Percentiles rank a stretch among this genome's conserved stretches.
phyloP scores from a whole-genome alignment of 2,888 invertebrate species.

The Melikaiella ostensackeni region DNA sequence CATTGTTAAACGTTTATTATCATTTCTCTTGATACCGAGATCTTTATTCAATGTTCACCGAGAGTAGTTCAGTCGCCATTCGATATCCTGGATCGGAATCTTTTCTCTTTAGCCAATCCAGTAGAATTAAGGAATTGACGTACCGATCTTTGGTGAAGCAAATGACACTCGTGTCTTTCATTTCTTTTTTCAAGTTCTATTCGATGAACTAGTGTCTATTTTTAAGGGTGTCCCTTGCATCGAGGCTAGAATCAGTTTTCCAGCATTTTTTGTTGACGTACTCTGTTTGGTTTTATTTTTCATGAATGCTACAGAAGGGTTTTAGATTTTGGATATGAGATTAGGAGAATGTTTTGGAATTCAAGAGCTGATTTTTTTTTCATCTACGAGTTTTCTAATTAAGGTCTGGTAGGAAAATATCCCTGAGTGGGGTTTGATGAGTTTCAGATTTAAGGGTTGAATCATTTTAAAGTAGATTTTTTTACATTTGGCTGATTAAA shows the following conservation, averaged over 20 bases:
- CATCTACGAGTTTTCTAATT: neutral
- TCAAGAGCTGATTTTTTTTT: neutral
- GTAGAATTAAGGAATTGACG: neutral
- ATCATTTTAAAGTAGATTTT: neutral
- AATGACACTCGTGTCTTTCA: neutral
- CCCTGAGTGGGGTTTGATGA: neutral
- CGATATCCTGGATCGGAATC: neutral
- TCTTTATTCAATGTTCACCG: constrained; percentile 4
- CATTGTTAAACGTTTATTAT: neutral
- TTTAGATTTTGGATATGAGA: neutral
- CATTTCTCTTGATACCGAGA: neutral
- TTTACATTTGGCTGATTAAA: no score
- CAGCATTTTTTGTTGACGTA: neutral
- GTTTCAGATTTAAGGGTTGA: neutral
- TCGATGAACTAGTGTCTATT: neutral
- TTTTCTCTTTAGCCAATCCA: neutral
- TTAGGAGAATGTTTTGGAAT: neutral
- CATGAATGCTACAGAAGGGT: neutral
- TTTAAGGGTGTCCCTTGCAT: neutral
- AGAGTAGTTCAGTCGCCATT: constrained; percentile 30
- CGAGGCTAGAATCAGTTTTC: neutral
- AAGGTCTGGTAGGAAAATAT: neutral
- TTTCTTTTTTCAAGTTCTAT: neutral
- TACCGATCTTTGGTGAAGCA: neutral
- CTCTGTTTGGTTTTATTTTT: neutral